A percentile compares a stretch with the other conserved stretches of the same genome.
Conservation (phyloP, 1,140 invertebrate genomes). For the Cyphomyrmex costatus region DNA sequence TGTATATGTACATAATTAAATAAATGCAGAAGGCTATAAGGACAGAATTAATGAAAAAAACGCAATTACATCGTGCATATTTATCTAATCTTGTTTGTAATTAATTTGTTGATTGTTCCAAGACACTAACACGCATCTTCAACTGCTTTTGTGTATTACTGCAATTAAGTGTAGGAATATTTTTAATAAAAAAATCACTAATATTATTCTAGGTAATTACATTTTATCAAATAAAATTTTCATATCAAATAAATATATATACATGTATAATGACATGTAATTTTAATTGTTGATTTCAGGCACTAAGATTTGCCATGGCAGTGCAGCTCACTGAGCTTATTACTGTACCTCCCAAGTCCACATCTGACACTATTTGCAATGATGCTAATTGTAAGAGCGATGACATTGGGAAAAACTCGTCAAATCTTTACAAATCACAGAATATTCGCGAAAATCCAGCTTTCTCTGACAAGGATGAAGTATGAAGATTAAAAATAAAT, state of each 20-base stretch:
- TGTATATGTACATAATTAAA: not conserved
- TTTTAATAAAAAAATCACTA: not conserved
- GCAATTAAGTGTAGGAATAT: not conserved
- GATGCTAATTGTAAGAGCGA: not conserved
- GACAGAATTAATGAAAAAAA: not conserved
- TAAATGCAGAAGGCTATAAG: constrained; percentile 19
- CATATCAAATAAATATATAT: not conserved
- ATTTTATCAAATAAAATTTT: not conserved
- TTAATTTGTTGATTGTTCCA: constrained; percentile 20
- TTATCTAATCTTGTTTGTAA: constrained; percentile 34
- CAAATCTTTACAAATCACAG: not conserved
- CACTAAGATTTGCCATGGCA: constrained; percentile 71
- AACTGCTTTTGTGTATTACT: not conserved
- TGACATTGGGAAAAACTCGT: not conserved
- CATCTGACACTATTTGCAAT: constrained; percentile 26
- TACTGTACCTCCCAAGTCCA: constrained; percentile 44
- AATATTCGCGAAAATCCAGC: constrained; percentile 56
- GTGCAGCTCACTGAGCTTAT: constrained; percentile 78
- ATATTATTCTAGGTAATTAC: not conserved
- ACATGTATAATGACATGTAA: not conserved
- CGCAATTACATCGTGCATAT: constrained; percentile 33
- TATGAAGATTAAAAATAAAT: not conserved
- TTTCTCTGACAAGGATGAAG: constrained; percentile 61
- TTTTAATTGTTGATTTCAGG: constrained; percentile 71
- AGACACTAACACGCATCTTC: not conserved